These are phyloP conservation scores for Sus scrofa DNA, from an alignment of 2,113 vertebrate species.

Conservation along the genomic window T2T-Sscrofa CM000828.6:70873501-70874000, in stretches of 20 bases:
- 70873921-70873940: not conserved
- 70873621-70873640: not conserved
- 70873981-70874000: not conserved
- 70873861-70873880: slow-evolving; percentile 14
- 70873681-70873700: not conserved
- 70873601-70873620: not conserved
- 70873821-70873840: not conserved
- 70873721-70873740: not conserved
- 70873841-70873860: not conserved
- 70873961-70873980: not conserved
- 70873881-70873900: not conserved
- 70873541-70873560: not conserved
- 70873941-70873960: not conserved
- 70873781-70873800: not conserved
- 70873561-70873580: not conserved
- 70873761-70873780: not conserved
- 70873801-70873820: not conserved
- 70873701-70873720: not conserved
- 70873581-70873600: not conserved
- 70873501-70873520: not conserved
- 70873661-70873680: not conserved
- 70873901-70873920: slow-evolving; percentile 3
- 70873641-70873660: not conserved
- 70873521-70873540: not conserved
- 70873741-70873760: not conserved